Base-by-base conservation (phyloP, 2,113 vertebrate genomes). In the Pollachius pollachius region DNA sequence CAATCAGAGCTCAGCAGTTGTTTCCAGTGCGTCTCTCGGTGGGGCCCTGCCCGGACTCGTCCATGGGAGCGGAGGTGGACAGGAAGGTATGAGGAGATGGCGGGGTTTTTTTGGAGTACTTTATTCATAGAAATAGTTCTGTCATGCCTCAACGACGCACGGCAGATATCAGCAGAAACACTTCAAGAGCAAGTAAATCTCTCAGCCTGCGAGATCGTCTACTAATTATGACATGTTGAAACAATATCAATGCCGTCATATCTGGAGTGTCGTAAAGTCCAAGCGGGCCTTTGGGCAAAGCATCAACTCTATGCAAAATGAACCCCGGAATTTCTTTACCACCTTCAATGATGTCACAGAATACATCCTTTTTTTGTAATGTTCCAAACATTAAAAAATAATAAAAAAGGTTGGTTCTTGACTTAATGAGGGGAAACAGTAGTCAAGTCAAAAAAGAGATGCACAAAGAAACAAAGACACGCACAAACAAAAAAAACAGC, bases 171-270 rank as follows among this genome's bases (percentile, higher is more conserved):
- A 83, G 70, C 71, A 73, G 65, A 81, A 94, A 95, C 88, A 94
- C 63, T 85, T 90, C 70, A 82, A 63, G 78, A 85, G 73, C 81
- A 86, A 85, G 91, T 90, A 86, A 73, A 85, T 82, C 85, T 92
- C 94, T 96, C 93, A 93, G 88, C 93, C 94, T 92, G 93, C 87
- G 87, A 95, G 93, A 91, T 86, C 87, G 65, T 74, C 87, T 85
- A 90, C 86, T 89, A 77, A 68, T 82, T 12, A 67, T 48, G 73
- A 76, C 7, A 19, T 81, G 78, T 6, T 9, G 76, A 71, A 87
- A 90, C 77, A 68, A 74, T 69, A 88, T 41, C 37, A 6, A 41
- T 41, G 37, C 5, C 37, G 37, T 1, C 1, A 41, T 41, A 8
- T 48, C 11, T 9, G 41, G 41, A 48, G 41, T 48, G 8, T 48